phyloP scores from a whole-genome alignment of 2,113 vertebrate genomes.

The Cyprinodon tularosa region DNA sequence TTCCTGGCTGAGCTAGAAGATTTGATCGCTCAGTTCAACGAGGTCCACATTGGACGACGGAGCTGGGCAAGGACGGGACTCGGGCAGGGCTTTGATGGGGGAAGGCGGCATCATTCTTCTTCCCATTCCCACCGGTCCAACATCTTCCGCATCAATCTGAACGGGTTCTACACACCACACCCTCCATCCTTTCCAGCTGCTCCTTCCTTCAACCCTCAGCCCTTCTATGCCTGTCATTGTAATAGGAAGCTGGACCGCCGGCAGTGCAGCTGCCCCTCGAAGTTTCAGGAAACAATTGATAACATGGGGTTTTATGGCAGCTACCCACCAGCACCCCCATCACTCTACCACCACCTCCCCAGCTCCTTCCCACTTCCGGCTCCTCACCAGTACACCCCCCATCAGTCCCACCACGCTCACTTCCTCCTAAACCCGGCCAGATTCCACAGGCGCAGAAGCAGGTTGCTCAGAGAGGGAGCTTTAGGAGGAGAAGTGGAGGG shows the following conservation, averaged over 20 bases:
- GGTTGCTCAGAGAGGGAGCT: slow-evolving; percentile 88
- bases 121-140: slow-evolving; percentile 90
- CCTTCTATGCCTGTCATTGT: slow-evolving; percentile 88
- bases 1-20: slow-evolving; percentile 93
- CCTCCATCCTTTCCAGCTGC: slow-evolving; percentile 64
- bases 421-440: slow-evolving; percentile 93
- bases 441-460: slow-evolving; percentile 93
- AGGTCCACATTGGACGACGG: slow-evolving; percentile 89
- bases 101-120: slow-evolving; percentile 83
- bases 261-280: slow-evolving; percentile 90
- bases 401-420: slow-evolving; percentile 85
- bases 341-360: slow-evolving; percentile 86
- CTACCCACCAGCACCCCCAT: slow-evolving; percentile 85
- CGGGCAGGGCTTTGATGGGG: slow-evolving; percentile 59
- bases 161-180: slow-evolving; percentile 94
- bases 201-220: slow-evolving; percentile 72
- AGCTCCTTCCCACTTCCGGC: slow-evolving; percentile 71
- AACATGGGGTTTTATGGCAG: slow-evolving; percentile 92
- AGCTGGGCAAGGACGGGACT: slow-evolving; percentile 73
- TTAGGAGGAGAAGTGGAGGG: slow-evolving; percentile 76
- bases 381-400: slow-evolving; percentile 78
- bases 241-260: slow-evolving; percentile 88
- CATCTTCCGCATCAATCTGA: slow-evolving; percentile 91
- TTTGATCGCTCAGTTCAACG: slow-evolving; percentile 86
- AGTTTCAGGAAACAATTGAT: slow-evolving; percentile 91